Evolutionary conservation across 2,113 vertebrate species (phyloP), one percentile per base, ranked within the genome.

Genomic region (Cnemophilus loriae): DNA sequence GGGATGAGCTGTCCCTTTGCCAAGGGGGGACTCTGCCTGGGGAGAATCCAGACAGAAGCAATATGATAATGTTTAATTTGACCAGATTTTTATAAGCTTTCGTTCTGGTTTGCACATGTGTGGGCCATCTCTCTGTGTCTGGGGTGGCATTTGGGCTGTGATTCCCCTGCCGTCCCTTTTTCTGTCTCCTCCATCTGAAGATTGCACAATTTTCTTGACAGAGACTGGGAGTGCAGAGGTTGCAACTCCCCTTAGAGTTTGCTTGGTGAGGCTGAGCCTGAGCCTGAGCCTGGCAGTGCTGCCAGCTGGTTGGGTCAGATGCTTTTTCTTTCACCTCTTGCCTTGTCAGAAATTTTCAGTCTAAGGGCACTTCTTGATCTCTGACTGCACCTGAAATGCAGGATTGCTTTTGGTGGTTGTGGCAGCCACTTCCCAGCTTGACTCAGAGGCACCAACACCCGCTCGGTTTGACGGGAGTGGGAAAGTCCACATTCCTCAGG

Each of bases 401-500:
- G 78, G 81, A 68, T 64, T 93, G 83, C 71, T 90, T 53, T 46
- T 64, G 86, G 76, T 86, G 92, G 60, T 89, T 95, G 91, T 78
- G 91, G 89, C 78, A 92, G 80, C 75, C 63, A 2, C 90, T 94
- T 96, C 90, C 79, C 96, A 86, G 73, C 77, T 49, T 91, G 91
- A 70, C 88, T 95, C 68, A 49, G 82, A 88, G 92, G 71, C 59
- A 30, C 46, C 30, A 37, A 20, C 79, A 27, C 52, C 67, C 21
- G 9, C 60, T 81, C 12, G 35, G 60, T 64, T 49, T 11, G 4
- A 22, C 12, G 8, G 79, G 41, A 95, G 84, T 97, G 95, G 96
- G 93, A 95, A 94, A 92, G 92, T 96, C 95, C 95, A 87, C 90
- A 87, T 95, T 96, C 95, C 93, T 96, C 87, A 57, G 95, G 90